Base-by-base conservation (phyloP, 2,888 invertebrate genomes). In the Gandaritis pyraliata region DNA sequence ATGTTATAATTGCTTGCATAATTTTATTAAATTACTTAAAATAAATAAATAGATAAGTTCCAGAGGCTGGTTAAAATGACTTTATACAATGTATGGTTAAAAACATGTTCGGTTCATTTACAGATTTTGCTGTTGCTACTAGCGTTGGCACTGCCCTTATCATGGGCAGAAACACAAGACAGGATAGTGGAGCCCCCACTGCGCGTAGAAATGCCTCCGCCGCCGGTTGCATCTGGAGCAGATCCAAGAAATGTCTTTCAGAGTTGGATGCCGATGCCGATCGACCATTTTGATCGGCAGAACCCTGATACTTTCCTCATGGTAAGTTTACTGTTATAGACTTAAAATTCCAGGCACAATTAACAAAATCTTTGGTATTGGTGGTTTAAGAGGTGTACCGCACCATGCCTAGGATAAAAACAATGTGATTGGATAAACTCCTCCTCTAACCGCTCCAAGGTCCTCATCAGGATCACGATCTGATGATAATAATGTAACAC, bases 241-340 rank as follows among this genome's bases (percentile, higher is more conserved):
- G 72, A 50, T 49, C 41, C 70, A 0, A 74, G 75, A 23, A 67
- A 77, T 0, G 87, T 93, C 0, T 61, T 77, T 12, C 81, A 85
- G 13, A 77, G 76, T 58, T 94, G 93, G 93, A 82, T 94, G 41
- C 72, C 77, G 1, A 94, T 94, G 83, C 92, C 90, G 0, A 65
- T 94, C 0, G 94, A 95, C 74, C 94, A 95, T 72, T 94, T 94
- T 69, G 87, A 91, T 65, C 87, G 88, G 13, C 88, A 88, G 43
- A 93, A 94, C 61, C 80, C 82, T 57, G 83, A 85, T 30, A 93
- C 90, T 0, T 95, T 93, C 88, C 74, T 75, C 64, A 95, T 95
- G 94, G 93, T 66, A 39, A 2, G 36, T 53, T 48, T 23, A 10
- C 11, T 43, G 2, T 10, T 16, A 16, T 1, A 33, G 8, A 5